Evolutionary conservation across 1,140 invertebrate species (phyloP).

Genomic region (Lithobius niger): DNA sequence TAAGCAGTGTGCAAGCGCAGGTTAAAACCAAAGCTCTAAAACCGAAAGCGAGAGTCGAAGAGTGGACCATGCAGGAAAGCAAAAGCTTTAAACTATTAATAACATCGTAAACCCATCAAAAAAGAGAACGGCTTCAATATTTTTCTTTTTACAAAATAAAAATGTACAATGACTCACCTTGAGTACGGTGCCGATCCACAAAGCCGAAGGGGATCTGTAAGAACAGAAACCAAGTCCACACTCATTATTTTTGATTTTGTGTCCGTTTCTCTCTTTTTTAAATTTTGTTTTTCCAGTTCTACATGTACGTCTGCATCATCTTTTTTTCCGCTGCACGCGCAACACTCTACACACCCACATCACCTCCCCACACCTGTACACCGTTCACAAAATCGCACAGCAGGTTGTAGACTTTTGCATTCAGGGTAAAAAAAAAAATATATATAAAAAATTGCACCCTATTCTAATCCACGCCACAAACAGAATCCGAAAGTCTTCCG

Average conservation of each 20-base stretch:
- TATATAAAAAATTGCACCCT: no score
- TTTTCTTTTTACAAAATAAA: background rate
- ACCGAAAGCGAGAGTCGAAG: background rate
- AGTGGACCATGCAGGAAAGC: background rate
- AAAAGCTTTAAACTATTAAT: background rate
- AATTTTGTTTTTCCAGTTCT: no score
- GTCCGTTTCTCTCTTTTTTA: no score
- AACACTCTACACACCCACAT: background rate
- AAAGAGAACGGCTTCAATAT: background rate
- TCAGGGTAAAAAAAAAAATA: no score
- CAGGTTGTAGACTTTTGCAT: background rate
- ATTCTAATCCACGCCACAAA: no score
- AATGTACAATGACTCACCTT: conserved; percentile 2
- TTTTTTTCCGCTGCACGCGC: no score
- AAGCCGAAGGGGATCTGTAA: conserved; percentile 3
- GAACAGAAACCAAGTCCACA: background rate
- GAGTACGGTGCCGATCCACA: background rate
- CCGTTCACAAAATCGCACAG: background rate
- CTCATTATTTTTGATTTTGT: background rate
- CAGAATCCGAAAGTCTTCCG: no score
- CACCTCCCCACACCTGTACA: background rate
- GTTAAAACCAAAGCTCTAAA: background rate
- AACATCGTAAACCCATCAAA: background rate
- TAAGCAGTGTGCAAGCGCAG: background rate
- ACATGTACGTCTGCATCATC: no score